Percentiles rank a stretch among this genome's conserved stretches.
Evolutionary conservation across 2,113 vertebrate species (phyloP).

Genomic region (Maccullochella peelii): DNA sequence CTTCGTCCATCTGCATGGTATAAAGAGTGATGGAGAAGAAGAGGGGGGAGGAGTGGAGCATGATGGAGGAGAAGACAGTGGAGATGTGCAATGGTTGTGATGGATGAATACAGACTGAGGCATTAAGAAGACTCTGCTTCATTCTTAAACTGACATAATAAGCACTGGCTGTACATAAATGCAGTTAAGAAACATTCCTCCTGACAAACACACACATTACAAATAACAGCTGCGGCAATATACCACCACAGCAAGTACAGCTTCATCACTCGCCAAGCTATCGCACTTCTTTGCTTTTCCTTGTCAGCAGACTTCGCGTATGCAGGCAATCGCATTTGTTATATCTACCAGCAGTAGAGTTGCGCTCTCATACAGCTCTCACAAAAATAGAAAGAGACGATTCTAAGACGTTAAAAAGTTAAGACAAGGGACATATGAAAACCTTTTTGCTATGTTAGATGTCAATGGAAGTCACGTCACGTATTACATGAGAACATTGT

Average conservation of each 20-base stretch:
- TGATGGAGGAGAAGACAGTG: constrained; percentile 60
- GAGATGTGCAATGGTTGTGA: constrained; percentile 58
- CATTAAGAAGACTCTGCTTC: constrained; percentile 55
- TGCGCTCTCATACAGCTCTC: background rate
- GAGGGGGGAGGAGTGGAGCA: constrained; percentile 20
- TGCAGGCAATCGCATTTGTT: constrained; percentile 10
- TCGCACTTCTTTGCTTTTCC: constrained; percentile 13
- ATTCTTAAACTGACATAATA: constrained; percentile 61
- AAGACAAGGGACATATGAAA: background rate
- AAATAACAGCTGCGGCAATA: constrained; percentile 51
- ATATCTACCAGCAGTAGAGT: background rate
- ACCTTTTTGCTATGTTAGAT: background rate
- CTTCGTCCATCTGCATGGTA: constrained; percentile 36
- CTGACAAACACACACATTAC: constrained; percentile 61
- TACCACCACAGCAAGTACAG: constrained; percentile 30
- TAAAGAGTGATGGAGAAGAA: constrained; percentile 50
- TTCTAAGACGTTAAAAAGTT: background rate
- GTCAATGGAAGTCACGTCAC: background rate
- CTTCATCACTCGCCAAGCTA: constrained; percentile 44
- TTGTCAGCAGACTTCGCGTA: constrained; percentile 30
- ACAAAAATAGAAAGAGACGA: background rate
- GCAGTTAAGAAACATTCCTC: constrained; percentile 47
- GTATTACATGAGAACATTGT: background rate
- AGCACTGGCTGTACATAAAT: constrained; percentile 49
- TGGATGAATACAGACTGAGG: constrained; percentile 58